These are phyloP conservation scores for Tolypeutes matacus DNA, from an alignment of 2,797 vertebrate genomes.

Conservation along the genomic window DNA sequence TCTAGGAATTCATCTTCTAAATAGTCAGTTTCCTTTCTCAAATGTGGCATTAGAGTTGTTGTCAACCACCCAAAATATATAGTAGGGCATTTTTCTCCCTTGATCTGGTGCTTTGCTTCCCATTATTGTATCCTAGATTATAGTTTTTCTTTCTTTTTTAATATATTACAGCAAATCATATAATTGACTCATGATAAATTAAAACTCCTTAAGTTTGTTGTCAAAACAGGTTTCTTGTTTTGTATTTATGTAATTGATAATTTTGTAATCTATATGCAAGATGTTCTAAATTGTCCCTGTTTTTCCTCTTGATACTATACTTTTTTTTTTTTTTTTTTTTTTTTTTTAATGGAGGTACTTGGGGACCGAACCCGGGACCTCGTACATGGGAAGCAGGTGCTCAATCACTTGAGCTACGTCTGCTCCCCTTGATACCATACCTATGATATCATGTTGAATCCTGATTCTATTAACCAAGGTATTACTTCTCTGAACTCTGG, in stretches of 20 bases:
- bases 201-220: neutral
- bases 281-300: neutral
- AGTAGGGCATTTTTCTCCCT: neutral
- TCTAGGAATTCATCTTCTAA: neutral
- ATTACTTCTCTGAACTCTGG: neutral
- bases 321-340: neutral
- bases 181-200: neutral
- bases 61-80: neutral
- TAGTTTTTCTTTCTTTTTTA: constrained; percentile 26
- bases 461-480: neutral
- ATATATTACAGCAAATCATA: neutral
- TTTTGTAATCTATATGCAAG: neutral
- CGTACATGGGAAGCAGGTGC: too few species aligned
- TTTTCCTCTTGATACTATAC: constrained; percentile 11
- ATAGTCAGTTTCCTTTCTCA: neutral
- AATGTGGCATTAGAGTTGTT: neutral
- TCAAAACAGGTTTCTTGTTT: constrained; percentile 6
- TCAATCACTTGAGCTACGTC: too few species aligned
- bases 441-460: neutral
- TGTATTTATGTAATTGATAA: constrained; percentile 41
- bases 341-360: too few species aligned
- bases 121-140: neutral
- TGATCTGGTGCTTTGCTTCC: neutral
- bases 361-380: too few species aligned
- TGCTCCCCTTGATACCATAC: neutral